Evolutionary conservation across 2,797 vertebrate genomes (phyloP).

Genomic region (Urophycis tenuis): DNA sequence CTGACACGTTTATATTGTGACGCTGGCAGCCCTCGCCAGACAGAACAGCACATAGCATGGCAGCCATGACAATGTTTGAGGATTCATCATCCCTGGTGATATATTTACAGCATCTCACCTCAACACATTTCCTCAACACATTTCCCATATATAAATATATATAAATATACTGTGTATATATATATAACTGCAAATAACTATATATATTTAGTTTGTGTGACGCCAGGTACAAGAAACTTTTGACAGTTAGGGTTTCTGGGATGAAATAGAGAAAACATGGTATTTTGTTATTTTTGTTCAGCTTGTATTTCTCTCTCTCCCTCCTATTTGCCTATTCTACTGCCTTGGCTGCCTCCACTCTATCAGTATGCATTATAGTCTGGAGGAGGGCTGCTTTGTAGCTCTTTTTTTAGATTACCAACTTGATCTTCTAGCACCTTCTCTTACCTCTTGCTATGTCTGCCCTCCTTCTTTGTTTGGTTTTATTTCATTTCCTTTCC

Average conservation of each 20-base stretch:
- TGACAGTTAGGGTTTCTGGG: constrained; percentile 31
- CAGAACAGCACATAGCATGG: background rate
- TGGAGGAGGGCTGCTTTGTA: background rate
- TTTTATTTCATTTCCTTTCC: background rate
- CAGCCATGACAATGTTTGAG: background rate
- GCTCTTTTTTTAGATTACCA: background rate
- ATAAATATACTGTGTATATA: constrained; percentile 11
- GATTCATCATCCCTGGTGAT: background rate
- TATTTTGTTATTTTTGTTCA: background rate
- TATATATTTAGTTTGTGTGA: constrained; percentile 1
- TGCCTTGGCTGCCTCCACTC: background rate
- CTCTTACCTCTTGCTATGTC: background rate
- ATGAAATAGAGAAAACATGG: background rate
- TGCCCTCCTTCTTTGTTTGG: background rate
- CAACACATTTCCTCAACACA: background rate
- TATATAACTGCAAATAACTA: no score
- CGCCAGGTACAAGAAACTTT: constrained; percentile 1
- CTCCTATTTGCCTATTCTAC: background rate
- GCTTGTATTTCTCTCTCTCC: background rate
- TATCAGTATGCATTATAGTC: background rate
- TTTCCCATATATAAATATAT: constrained; percentile 8
- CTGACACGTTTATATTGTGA: background rate
- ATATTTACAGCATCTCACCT: constrained; percentile 1
- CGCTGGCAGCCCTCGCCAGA: background rate
- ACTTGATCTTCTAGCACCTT: background rate